Conservation (phyloP, 1,140 invertebrate species). For the Leptonema lineaticorne region DNA sequence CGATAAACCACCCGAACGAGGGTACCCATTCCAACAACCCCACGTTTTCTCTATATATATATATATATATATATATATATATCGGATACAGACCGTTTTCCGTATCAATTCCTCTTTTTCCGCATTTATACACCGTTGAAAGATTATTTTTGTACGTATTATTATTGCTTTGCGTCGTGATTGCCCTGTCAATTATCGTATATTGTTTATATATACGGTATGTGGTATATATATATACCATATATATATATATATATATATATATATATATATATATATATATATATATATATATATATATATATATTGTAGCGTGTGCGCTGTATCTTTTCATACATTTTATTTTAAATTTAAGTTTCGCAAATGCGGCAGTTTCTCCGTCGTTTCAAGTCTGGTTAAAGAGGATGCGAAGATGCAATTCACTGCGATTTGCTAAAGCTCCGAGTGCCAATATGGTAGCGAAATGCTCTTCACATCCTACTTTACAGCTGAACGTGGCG, state of each 20-base stretch:
- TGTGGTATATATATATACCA: too few relatives aligned
- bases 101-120: constrained; percentile 13
- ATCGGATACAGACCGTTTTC: constrained; percentile 2
- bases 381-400: not conserved
- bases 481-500: not conserved
- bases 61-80: too few relatives aligned
- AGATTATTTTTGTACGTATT: too few relatives aligned
- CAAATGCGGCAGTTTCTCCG: constrained; percentile 8
- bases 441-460: constrained; percentile 5
- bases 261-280: too few relatives aligned
- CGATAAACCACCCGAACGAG: constrained; percentile 12
- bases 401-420: constrained; percentile 14
- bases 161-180: too few relatives aligned
- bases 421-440: constrained; percentile 15
- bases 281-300: too few relatives aligned
- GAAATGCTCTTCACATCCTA: not conserved
- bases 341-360: constrained; percentile 3
- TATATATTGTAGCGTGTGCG: too few relatives aligned
- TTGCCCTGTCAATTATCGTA: too few relatives aligned
- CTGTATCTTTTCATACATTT: too few relatives aligned
- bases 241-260: too few relatives aligned
- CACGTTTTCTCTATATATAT: not conserved
- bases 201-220: too few relatives aligned
- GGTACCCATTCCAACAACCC: not conserved
- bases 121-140: not conserved